A percentile compares a stretch with the other conserved stretches of the same genome.
Evolutionary conservation across 2,113 vertebrate genomes (phyloP).

Genomic region (Myocastor coypus): DNA sequence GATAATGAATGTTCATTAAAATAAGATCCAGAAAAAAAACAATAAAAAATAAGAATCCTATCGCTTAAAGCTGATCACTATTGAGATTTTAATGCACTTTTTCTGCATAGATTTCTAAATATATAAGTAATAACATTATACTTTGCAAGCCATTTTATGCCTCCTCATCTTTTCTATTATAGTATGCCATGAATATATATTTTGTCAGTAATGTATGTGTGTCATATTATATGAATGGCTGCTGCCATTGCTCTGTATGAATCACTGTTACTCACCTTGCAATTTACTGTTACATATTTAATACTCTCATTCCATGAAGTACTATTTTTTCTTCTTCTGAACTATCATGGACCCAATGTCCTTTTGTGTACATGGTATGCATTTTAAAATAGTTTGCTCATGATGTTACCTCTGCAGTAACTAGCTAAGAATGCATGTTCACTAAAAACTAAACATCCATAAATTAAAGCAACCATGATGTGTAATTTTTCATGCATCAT

Average conservation of each 20-base stretch:
- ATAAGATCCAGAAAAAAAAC: neutral
- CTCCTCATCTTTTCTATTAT: conserved; percentile 12
- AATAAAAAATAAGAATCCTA: conserved; percentile 44
- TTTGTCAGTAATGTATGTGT: neutral
- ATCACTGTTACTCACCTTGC: neutral
- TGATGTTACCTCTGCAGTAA: neutral
- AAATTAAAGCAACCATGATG: neutral
- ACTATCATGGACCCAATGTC: neutral
- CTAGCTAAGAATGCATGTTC: conserved; percentile 10
- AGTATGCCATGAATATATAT: neutral
- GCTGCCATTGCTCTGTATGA: neutral
- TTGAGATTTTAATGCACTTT: neutral
- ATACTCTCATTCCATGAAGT: neutral
- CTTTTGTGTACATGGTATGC: neutral
- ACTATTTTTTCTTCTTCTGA: neutral
- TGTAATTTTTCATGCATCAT: neutral
- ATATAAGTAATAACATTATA: neutral
- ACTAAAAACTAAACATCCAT: neutral
- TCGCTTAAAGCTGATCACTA: neutral
- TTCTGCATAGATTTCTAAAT: neutral
- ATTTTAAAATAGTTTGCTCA: neutral
- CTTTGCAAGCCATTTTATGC: neutral
- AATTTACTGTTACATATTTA: neutral
- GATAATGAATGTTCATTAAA: neutral
- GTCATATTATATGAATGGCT: neutral